These are phyloP conservation scores for Melanostoma mellinum DNA, from an alignment of 2,888 invertebrate genomes.

Conservation along the genomic window DNA sequence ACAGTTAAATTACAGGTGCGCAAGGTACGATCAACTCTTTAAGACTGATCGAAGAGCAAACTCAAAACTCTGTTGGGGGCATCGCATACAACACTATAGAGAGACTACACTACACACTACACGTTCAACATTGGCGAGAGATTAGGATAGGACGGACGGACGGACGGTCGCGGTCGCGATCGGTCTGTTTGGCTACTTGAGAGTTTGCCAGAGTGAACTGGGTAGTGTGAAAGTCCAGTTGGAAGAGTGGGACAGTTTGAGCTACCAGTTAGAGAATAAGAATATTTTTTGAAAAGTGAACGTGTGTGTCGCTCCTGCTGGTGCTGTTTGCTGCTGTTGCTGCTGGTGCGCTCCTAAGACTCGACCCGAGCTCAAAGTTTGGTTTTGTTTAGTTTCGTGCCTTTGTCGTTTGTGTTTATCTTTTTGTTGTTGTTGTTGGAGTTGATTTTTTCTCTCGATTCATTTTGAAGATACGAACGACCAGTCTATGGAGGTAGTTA, in stretches of 20 bases:
- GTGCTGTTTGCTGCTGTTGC: conserved; percentile 30
- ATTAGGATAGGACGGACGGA: conserved; percentile 44
- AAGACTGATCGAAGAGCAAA: conserved; percentile 79
- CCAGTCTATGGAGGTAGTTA: conserved; percentile 31
- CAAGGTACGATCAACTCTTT: conserved; percentile 81
- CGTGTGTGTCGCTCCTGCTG: conserved; percentile 58
- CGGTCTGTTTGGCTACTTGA: conserved; percentile 40
- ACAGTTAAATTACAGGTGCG: conserved; percentile 80
- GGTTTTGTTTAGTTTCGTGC: conserved; percentile 64
- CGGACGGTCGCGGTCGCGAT: neutral
- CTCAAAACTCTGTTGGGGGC: conserved; percentile 77
- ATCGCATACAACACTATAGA: conserved; percentile 45
- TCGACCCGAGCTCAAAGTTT: conserved; percentile 55
- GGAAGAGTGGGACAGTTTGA: conserved; percentile 69
- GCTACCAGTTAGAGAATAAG: conserved; percentile 68
- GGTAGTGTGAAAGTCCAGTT: conserved; percentile 63
- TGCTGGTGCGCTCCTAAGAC: conserved; percentile 40
- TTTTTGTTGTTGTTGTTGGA: conserved; percentile 45
- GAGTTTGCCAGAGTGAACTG: conserved; percentile 57
- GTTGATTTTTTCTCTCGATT: conserved; percentile 35
- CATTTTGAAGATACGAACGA: conserved; percentile 52
- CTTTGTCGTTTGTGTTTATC: conserved; percentile 61
- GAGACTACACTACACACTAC: conserved; percentile 17
- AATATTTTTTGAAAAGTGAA: conserved; percentile 70
- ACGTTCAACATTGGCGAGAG: conserved; percentile 40